A percentile compares a stretch with the other conserved stretches of the same genome.
Evolutionary conservation across 23 tunicate genomes (phyloP).

Genomic region (Ascidia mentula): DNA sequence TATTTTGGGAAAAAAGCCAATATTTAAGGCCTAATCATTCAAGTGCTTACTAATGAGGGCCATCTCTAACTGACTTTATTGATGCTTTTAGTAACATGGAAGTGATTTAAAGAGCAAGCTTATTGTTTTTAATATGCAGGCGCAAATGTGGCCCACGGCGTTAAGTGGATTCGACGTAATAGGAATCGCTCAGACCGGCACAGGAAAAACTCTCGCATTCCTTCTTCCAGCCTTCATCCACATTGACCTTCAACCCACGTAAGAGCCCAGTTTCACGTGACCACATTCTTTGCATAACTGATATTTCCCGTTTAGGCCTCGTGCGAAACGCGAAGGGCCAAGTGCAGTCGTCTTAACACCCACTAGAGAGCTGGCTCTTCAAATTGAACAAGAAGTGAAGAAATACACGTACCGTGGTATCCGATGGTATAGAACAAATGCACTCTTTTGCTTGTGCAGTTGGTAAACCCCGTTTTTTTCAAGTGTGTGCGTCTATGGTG

Average conservation of each 20-base stretch:
- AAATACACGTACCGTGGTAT: constrained; percentile 75
- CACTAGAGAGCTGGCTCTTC: constrained; percentile 95
- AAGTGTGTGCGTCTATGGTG: constrained; percentile 94
- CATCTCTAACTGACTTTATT: too few species aligned
- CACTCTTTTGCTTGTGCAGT: not conserved
- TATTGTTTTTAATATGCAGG: constrained; percentile 11
- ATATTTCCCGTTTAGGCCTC: constrained; percentile 63
- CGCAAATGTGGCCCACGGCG: constrained; percentile 93
- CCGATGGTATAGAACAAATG: constrained; percentile 41
- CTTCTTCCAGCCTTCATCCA: constrained; percentile 85
- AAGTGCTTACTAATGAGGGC: too few species aligned
- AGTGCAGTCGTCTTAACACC: constrained; percentile 87
- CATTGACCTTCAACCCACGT: constrained; percentile 72
- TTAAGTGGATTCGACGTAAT: constrained; percentile 85
- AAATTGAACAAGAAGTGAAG: constrained; percentile 83
- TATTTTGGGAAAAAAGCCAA: too few species aligned
- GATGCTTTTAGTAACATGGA: too few species aligned
- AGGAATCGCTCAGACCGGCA: constrained; percentile 99
- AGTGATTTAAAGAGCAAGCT: too few species aligned
- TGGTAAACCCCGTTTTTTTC: not conserved
- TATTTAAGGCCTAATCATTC: too few species aligned
- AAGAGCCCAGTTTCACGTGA: not conserved
- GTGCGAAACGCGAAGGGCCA: constrained; percentile 70
- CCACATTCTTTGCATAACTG: not conserved
- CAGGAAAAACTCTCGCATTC: constrained; percentile 97